phyloP scores from a whole-genome alignment of 2,888 invertebrate genomes.

The Rhaphigaster nebulosa region DNA sequence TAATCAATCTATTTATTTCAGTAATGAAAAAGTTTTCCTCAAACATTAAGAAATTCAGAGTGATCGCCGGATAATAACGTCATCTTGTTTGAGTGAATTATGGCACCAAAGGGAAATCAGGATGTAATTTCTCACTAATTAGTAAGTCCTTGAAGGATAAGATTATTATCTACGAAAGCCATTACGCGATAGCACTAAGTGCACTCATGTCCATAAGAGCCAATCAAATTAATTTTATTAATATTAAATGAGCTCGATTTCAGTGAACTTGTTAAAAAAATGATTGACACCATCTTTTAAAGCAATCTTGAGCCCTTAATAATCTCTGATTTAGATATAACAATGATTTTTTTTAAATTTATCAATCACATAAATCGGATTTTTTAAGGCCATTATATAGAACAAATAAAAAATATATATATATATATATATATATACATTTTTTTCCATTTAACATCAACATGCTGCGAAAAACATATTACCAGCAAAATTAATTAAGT shows the following conservation, averaged over 20 bases:
- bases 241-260: neutral
- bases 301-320: neutral
- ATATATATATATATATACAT: too few relatives aligned
- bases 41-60: neutral
- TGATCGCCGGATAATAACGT: neutral
- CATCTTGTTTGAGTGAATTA: neutral
- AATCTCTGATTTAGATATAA: neutral
- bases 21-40: neutral
- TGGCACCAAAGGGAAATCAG: neutral
- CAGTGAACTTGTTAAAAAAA: neutral
- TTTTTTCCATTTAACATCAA: too few relatives aligned
- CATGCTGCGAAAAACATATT: too few relatives aligned
- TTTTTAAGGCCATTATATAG: too few relatives aligned
- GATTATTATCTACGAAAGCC: neutral
- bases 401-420: too few relatives aligned
- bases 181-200: neutral
- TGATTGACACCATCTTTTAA: neutral
- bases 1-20: neutral
- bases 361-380: too few relatives aligned
- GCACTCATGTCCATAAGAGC: neutral
- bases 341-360: neutral
- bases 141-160: neutral
- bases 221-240: slow-evolving; percentile 17
- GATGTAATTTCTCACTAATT: neutral
- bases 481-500: too few relatives aligned